These are phyloP conservation scores for Tympanoctomys barrerae DNA, from an alignment of 2,797 vertebrate species.

Conservation along the genomic window DNA sequence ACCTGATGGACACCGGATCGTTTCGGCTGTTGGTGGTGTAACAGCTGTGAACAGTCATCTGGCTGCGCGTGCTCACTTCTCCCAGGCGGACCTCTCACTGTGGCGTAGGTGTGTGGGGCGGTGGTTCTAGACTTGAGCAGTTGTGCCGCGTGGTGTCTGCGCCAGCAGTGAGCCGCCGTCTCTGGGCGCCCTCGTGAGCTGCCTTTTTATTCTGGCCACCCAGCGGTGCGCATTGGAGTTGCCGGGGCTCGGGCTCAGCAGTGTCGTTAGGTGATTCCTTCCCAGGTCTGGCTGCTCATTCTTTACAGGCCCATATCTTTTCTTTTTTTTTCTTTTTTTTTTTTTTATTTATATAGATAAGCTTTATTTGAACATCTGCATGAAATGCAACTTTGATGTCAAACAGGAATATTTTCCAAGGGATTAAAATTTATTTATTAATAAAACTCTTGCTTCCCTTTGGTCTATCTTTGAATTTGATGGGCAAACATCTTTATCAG, in stretches of 20 bases:
- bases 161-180: neutral
- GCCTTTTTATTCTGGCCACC: neutral
- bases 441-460: no score
- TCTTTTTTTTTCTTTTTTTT: no score
- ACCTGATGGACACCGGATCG: neutral
- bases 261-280: neutral
- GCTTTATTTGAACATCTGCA: conserved; percentile 36
- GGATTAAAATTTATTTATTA: neutral
- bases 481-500: no score
- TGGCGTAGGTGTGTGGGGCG: neutral
- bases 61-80: no score
- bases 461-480: no score
- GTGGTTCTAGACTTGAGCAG: neutral
- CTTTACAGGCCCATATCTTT: neutral
- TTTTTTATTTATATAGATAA: neutral
- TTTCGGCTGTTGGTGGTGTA: neutral
- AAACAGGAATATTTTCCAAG: conserved; percentile 36
- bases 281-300: neutral
- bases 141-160: neutral
- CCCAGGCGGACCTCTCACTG: neutral
- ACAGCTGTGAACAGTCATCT: neutral
- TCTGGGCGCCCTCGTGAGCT: neutral
- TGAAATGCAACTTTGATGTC: neutral
- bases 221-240: no score
- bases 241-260: no score